Conservation (phyloP, 2,888 invertebrate species). For the Andrena dorsata region DNA sequence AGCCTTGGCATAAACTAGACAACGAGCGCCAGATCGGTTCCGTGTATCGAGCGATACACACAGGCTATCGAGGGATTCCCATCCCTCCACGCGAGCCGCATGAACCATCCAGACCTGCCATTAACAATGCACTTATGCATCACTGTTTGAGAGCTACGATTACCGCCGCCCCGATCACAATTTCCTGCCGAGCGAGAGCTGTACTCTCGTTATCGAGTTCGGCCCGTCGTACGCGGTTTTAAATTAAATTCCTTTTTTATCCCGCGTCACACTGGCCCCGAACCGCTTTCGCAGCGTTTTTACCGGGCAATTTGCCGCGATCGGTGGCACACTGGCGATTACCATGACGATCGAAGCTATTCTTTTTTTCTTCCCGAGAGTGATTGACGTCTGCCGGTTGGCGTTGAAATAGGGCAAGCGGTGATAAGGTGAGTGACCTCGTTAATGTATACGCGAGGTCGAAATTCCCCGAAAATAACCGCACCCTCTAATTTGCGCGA, state of each 20-base stretch:
- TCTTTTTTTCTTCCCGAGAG: neutral
- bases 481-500: neutral
- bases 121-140: slow-evolving; percentile 76
- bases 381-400: neutral
- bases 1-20: slow-evolving; percentile 70
- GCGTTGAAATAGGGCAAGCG: neutral
- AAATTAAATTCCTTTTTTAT: slow-evolving; percentile 19
- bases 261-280: neutral
- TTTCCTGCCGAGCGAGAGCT: slow-evolving; percentile 64
- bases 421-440: neutral
- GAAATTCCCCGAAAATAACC: neutral
- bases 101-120: slow-evolving; percentile 59
- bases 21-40: slow-evolving; percentile 59
- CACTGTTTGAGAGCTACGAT: slow-evolving; percentile 66
- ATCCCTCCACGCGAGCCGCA: slow-evolving; percentile 16
- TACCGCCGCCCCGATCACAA: slow-evolving; percentile 68
- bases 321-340: slow-evolving; percentile 16
- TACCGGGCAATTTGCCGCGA: slow-evolving; percentile 27
- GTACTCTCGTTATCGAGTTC: slow-evolving; percentile 50
- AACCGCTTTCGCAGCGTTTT: neutral
- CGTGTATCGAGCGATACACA: slow-evolving; percentile 57
- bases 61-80: slow-evolving; percentile 28
- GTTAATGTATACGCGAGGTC: neutral
- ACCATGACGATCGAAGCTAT: slow-evolving; percentile 5
- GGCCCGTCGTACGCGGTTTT: slow-evolving; percentile 16